Evolutionary conservation across 2,797 vertebrate species (phyloP).

Genomic region (Calcarius lapponicus): DNA sequence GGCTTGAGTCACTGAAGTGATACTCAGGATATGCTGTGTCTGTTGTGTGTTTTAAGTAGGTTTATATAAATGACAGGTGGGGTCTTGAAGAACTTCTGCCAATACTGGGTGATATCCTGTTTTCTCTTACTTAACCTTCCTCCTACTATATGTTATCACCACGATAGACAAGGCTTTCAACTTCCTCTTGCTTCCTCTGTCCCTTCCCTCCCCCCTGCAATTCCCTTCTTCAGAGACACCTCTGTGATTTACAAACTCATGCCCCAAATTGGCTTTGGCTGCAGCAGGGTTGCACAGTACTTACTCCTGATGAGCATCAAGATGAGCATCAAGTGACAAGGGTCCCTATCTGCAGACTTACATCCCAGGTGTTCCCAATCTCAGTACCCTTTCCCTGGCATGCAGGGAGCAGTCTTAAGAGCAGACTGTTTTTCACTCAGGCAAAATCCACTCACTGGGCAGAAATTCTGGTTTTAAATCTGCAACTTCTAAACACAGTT

Average conservation of each 20-base stretch:
- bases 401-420: rapidly evolving
- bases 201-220: rapidly evolving
- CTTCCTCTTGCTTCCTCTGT: background rate
- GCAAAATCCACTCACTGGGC: background rate
- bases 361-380: rapidly evolving
- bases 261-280: background rate
- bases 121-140: background rate
- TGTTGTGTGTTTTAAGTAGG: background rate
- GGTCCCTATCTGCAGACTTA: background rate
- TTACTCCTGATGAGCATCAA: background rate
- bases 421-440: background rate
- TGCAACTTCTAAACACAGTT: rapidly evolving
- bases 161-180: background rate
- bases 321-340: background rate
- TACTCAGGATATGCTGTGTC: background rate
- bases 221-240: background rate
- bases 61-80: background rate
- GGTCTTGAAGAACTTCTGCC: background rate
- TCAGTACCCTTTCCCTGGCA: rapidly evolving
- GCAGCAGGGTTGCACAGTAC: background rate
- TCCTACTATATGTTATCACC: background rate
- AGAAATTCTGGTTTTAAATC: background rate
- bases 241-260: background rate
- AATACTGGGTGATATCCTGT: background rate
- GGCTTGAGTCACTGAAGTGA: background rate